Evolutionary conservation across 2,888 invertebrate species (phyloP), one percentile per base, ranked within the genome.

Genomic region (Ectemnius lituratus): DNA sequence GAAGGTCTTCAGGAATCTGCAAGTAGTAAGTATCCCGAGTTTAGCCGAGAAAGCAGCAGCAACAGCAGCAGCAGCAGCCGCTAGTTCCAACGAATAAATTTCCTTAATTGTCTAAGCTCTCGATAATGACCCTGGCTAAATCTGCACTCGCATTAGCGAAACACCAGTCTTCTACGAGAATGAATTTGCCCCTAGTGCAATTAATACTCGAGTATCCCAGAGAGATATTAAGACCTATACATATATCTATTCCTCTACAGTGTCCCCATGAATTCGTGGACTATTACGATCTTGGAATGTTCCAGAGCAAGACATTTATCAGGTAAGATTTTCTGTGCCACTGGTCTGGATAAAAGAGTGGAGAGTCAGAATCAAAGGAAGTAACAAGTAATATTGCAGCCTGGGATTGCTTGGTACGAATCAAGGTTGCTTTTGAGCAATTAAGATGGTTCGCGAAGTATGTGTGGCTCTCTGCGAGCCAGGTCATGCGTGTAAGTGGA

Each of bases 1-100:
- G 85, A 92, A 90, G 62, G 90, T 91, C 84, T 91, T 91, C 79
- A 92, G 88, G 86, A 91, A 92, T 86, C 91, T 90, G 86, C 81
- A 81, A 84, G 70, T 49, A 62, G 16, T 52, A n/a, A 59, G 64
- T 63, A 23, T 70, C 18, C 46, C 37, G 18, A 58, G 47, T 66
- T 60, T 62, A 70, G 57, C 6, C 64, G 5, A 18, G 62, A 14
- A 45, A 16, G 47, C 2, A 16, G 57, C 37, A 4, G 4, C 4
- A 61, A 8, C 37, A 37, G 6, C 37, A 11, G 8, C 37, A 11
- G 37, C 11, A 11, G 2, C 37, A 2, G 37, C 13, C 58, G 58
- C 18, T 6, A 4, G 14, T 14, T 18, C 6, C 27, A 13, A 58
- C 18, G 52, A 52, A 52, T 52, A 52, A 52, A 52, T 52, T 52